phyloP scores from a whole-genome alignment of 2,888 invertebrate genomes.

The Panopea generosa region DNA sequence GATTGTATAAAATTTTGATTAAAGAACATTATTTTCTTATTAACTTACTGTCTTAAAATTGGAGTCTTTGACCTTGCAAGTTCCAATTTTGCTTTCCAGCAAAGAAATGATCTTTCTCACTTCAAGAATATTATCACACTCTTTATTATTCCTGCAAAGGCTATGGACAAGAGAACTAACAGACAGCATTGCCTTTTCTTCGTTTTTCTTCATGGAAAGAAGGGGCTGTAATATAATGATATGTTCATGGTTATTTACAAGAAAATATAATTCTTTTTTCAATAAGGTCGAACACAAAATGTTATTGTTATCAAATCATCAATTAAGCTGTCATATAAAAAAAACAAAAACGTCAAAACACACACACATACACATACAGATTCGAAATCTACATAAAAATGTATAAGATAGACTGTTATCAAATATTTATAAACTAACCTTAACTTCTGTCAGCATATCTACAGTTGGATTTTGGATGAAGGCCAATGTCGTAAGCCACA shows the following conservation, averaged over 20 bases:
- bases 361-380: no score
- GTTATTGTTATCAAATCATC: no score
- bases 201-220: slow-evolving; percentile 82
- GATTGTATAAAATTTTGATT: no score
- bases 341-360: no score
- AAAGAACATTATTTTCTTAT: neutral
- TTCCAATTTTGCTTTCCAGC: slow-evolving; percentile 66
- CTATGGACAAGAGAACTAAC: slow-evolving; percentile 90
- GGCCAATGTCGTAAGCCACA: slow-evolving; percentile 95
- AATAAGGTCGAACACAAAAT: no score
- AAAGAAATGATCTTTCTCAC: slow-evolving; percentile 81
- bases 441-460: slow-evolving; percentile 85
- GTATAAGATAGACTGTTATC: no score
- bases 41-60: slow-evolving; percentile 59
- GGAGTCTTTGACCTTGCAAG: slow-evolving; percentile 67
- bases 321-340: no score
- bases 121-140: slow-evolving; percentile 81
- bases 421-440: slow-evolving; percentile 77
- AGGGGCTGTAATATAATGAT: slow-evolving; percentile 80
- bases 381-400: no score
- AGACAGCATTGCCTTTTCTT: slow-evolving; percentile 89
- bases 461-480: slow-evolving; percentile 88
- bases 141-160: slow-evolving; percentile 87
- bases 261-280: no score
- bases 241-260: no score